These are phyloP conservation scores for Actias luna DNA, from an alignment of 2,888 invertebrate species.

Conservation along the genomic window DNA sequence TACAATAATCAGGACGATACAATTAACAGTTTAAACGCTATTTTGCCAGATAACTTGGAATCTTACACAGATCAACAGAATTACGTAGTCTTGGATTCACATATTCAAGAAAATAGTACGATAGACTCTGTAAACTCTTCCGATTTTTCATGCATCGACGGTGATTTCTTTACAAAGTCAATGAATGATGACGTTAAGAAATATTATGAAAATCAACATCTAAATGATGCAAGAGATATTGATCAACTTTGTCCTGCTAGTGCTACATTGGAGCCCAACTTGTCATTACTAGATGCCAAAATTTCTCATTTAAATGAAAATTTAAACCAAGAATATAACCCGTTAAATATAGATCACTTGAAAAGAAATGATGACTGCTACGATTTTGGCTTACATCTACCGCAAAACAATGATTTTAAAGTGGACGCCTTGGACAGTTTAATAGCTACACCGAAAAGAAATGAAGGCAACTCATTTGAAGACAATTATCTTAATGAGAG, in stretches of 20 bases:
- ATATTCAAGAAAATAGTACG: slow-evolving; percentile 54
- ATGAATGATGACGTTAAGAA: slow-evolving; percentile 77
- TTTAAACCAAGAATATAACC: slow-evolving; percentile 57
- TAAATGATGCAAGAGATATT: slow-evolving; percentile 61
- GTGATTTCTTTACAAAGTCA: slow-evolving; percentile 73
- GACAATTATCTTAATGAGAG: slow-evolving; percentile 48
- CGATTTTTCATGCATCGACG: slow-evolving; percentile 73
- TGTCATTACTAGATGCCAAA: slow-evolving; percentile 67
- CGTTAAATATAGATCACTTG: slow-evolving; percentile 62
- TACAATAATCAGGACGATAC: slow-evolving; percentile 56
- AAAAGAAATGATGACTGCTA: slow-evolving; percentile 68
- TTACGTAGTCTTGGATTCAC: slow-evolving; percentile 64
- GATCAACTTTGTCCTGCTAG: slow-evolving; percentile 69
- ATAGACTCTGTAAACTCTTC: slow-evolving; percentile 59
- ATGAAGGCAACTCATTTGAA: slow-evolving; percentile 46
- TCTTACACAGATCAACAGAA: slow-evolving; percentile 70
- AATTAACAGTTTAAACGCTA: slow-evolving; percentile 66
- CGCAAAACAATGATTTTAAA: slow-evolving; percentile 64
- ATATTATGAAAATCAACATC: slow-evolving; percentile 70
- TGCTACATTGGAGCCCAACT: slow-evolving; percentile 63
- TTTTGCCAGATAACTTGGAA: slow-evolving; percentile 71
- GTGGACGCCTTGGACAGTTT: slow-evolving; percentile 68
- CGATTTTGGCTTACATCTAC: slow-evolving; percentile 65
- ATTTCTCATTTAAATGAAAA: slow-evolving; percentile 58
- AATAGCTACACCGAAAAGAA: slow-evolving; percentile 64